Evolutionary conservation across 2,113 vertebrate species (phyloP).

Genomic region (Electrona antarctica): DNA sequence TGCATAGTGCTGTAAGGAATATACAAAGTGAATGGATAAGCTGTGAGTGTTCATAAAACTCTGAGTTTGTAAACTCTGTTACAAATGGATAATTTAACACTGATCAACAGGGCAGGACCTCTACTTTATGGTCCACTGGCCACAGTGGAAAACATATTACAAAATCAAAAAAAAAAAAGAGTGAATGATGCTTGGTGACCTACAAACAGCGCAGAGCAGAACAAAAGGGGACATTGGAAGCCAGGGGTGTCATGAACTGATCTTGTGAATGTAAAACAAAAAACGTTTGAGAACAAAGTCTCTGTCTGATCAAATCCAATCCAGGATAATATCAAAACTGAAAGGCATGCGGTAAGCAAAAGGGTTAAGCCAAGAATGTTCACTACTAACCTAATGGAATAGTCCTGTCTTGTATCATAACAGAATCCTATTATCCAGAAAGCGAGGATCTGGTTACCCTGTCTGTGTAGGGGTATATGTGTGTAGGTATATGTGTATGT

Average conservation of each 20-base stretch:
- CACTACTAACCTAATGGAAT: background rate
- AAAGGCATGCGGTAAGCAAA: background rate
- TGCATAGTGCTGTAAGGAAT: constrained; percentile 88
- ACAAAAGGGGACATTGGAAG: too few species aligned
- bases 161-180: too few species aligned
- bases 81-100: too few species aligned
- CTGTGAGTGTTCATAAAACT: too few species aligned
- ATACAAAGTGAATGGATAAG: background rate
- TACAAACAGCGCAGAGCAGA: too few species aligned
- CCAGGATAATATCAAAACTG: background rate
- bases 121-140: too few species aligned
- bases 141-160: background rate
- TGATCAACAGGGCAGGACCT: too few species aligned
- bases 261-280: background rate
- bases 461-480: background rate
- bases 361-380: constrained; percentile 2
- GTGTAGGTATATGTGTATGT: constrained; percentile 1
- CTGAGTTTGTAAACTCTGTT: too few species aligned
- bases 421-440: constrained; percentile 25
- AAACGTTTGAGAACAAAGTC: background rate
- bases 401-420: constrained; percentile 7
- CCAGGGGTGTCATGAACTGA: too few species aligned
- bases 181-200: too few species aligned
- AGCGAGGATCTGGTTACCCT: constrained; percentile 27
- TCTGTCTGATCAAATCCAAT: background rate